phyloP scores from a whole-genome alignment of 37 sponge, comb jelly and placozoan species.

The Bolinopsis microptera region DNA sequence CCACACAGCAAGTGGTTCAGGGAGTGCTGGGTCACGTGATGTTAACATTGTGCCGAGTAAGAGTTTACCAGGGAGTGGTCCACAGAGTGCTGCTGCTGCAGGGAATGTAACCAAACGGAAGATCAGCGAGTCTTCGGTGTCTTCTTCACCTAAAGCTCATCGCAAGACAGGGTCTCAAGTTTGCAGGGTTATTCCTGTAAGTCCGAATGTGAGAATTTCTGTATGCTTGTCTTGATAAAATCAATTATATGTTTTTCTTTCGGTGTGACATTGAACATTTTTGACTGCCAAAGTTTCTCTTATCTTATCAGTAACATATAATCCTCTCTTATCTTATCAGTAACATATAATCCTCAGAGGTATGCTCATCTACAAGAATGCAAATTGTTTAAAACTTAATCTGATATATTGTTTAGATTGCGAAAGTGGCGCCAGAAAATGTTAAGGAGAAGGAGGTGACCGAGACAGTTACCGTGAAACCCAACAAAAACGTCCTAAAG shows the following conservation, averaged over 20 bases:
- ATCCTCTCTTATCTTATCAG: no score
- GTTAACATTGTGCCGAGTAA: not conserved
- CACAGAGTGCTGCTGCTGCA: not conserved
- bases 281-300: no score
- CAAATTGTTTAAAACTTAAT: no score
- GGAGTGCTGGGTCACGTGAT: not conserved
- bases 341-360: no score
- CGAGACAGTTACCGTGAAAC: not conserved
- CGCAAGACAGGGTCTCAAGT: constrained; percentile 14
- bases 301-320: no score
- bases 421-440: no score
- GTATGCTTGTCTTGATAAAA: no score
- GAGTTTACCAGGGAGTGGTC: not conserved
- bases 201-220: not conserved
- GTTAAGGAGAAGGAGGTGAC: no score
- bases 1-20: not conserved
- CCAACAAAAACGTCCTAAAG: not conserved
- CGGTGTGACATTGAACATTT: no score
- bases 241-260: no score
- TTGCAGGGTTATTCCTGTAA: constrained; percentile 51
- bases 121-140: not conserved
- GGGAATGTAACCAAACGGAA: not conserved
- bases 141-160: not conserved
- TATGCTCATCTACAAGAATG: no score
- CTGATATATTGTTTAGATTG: no score